Evolutionary conservation across 2,888 invertebrate genomes (phyloP).

Genomic region (Dryomyza anilis): DNA sequence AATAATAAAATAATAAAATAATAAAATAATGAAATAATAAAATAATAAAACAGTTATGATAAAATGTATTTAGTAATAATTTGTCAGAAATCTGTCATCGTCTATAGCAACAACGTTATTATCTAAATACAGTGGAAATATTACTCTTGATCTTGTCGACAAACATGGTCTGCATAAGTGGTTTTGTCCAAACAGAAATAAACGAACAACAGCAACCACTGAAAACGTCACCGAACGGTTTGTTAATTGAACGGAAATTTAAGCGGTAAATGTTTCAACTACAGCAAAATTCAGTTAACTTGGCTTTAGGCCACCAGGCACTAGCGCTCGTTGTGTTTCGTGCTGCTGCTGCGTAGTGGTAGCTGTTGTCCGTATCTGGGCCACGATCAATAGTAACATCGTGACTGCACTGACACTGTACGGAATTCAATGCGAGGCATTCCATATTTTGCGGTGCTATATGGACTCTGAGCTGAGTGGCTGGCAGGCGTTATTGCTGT

Average conservation of each 20-base stretch:
- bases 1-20: background rate
- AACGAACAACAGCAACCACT: constrained; percentile 24
- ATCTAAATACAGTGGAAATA: background rate
- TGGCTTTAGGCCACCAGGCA: constrained; percentile 10
- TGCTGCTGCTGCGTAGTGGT: constrained; percentile 9
- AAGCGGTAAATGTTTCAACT: constrained; percentile 6
- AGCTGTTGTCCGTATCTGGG: constrained; percentile 28
- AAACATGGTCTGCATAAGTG: constrained; percentile 28
- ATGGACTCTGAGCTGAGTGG: constrained; percentile 12
- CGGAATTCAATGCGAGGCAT: constrained; percentile 24
- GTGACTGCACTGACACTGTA: constrained; percentile 30
- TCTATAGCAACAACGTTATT: background rate
- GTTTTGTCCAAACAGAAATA: constrained; percentile 36
- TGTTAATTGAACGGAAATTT: constrained; percentile 28
- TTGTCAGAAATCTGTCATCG: no score
- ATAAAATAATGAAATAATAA: background rate
- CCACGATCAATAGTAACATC: constrained; percentile 39
- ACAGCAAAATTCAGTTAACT: constrained; percentile 9
- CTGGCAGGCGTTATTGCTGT: background rate
- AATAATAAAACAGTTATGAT: background rate
- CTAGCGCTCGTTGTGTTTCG: constrained; percentile 19
- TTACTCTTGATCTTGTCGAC: constrained; percentile 5
- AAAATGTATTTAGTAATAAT: background rate
- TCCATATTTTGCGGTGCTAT: constrained; percentile 4
- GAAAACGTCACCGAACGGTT: constrained; percentile 26